Base-by-base conservation (phyloP, 2,797 vertebrate genomes). In the Esox masquinongy region DNA sequence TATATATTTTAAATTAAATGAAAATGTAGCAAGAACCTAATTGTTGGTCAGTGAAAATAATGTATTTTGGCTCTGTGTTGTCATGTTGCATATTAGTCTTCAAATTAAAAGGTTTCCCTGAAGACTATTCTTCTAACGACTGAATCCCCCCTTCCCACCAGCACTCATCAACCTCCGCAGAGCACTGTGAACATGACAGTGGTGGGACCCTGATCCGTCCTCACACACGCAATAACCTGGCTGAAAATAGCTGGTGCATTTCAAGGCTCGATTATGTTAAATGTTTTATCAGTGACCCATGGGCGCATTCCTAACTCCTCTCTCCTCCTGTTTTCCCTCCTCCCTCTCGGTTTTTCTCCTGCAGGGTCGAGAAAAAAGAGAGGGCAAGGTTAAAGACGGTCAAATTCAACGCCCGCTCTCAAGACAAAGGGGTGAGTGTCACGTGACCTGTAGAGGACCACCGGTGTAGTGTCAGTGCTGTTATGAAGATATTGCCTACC, bases 361-460 rank as follows among this genome's bases (percentile, higher is more conserved):
- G 71, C 88, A 99, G 98, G 89, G 97, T 97, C 85, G 98, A 99
- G 89, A 98, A 97, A 90, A 99, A 98, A 89, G 98, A 99, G 86
- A 86, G 96, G 83, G 96, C 97, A 3, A 93, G 97, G 73, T 94
- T 99, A 93, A 99, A 99, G 94, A 96, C 94, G 0, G 96, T 98
- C 87, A 95, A 96, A 89, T 96, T 97, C 88, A 93, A 95, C 85
- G 93, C 95, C 75, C 97, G 96, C 91, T 90, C 96, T 80, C 95
- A 96, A 85, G 97, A 98, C 84, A 96, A 96, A 96, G 95, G 93
- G 92, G 97, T 99, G 89, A 96, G 97, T 95, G 83, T 49, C 22
- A 22, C n/a, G 2, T 26, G 66, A 2, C 3, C 26, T 31, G 3
- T 64, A 64, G 2, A 31, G 12, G 24, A 29, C 26, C 53, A n/a